phyloP scores from a whole-genome alignment of 2,113 vertebrate genomes.

The Gulo gulo region DNA sequence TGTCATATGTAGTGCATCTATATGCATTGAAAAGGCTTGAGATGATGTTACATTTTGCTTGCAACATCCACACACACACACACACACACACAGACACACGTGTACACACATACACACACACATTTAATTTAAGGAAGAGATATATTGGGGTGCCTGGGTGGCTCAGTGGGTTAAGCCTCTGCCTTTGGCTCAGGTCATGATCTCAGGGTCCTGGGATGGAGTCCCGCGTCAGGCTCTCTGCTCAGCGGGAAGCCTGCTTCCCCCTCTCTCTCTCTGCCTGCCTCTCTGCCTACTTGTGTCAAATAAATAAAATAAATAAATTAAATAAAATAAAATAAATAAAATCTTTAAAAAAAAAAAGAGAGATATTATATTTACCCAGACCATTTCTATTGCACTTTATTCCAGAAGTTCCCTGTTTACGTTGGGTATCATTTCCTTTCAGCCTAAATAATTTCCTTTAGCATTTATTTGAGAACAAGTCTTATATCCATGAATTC shows the following conservation, averaged over 20 bases:
- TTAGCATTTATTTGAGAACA: neutral
- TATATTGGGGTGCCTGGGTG: too few relatives aligned
- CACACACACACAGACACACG: neutral
- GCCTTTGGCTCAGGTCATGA: too few relatives aligned
- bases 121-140: neutral
- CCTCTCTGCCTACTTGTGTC: too few relatives aligned
- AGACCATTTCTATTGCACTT: neutral
- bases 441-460: neutral
- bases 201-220: too few relatives aligned
- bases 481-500: neutral
- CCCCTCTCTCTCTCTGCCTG: too few relatives aligned
- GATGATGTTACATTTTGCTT: neutral
- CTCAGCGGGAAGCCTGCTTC: too few relatives aligned
- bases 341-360: too few relatives aligned
- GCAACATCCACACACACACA: neutral
- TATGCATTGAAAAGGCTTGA: neutral
- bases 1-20: neutral
- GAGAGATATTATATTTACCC: neutral
- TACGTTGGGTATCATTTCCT: neutral
- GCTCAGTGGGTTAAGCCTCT: too few relatives aligned
- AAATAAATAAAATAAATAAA: too few relatives aligned
- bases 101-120: neutral
- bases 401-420: neutral
- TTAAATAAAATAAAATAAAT: too few relatives aligned
- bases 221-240: too few relatives aligned